phyloP scores from a whole-genome alignment of 2,113 vertebrate genomes.

The Elgaria multicarinata region DNA sequence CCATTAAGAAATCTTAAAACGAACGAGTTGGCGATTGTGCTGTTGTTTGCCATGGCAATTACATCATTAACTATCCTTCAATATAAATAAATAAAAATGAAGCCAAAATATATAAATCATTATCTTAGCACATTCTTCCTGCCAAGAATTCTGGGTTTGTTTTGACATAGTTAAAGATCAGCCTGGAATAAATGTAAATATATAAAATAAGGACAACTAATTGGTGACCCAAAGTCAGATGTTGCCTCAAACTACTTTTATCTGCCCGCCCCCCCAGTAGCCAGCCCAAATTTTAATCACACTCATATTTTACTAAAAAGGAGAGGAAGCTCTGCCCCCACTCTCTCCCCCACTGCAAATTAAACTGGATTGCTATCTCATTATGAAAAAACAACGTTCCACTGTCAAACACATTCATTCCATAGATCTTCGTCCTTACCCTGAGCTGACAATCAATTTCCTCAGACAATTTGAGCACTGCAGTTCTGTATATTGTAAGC shows the following conservation, averaged over 20 bases:
- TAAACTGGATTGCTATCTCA: not conserved
- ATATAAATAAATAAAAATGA: not conserved
- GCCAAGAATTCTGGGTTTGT: not conserved
- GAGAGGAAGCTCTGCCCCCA: not conserved
- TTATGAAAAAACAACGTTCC: not conserved
- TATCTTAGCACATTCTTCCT: not conserved
- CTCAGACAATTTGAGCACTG: not conserved
- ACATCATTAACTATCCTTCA: not conserved
- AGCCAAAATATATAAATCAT: not conserved
- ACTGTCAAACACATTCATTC: not conserved
- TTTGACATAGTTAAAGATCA: not conserved
- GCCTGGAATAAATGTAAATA: not conserved
- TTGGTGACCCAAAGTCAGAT: not conserved
- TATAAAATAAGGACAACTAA: not conserved
- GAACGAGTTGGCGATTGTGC: not conserved
- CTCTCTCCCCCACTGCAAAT: not conserved
- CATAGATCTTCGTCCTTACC: not conserved
- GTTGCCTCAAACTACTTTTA: not conserved
- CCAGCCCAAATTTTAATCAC: not conserved
- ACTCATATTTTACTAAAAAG: not conserved
- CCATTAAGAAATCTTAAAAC: slow-evolving; percentile 13
- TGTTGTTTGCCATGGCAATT: not conserved
- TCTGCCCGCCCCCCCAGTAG: no score
- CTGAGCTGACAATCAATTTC: not conserved
- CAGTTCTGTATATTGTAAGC: not conserved